Evolutionary conservation across 2,888 invertebrate genomes (phyloP).

Genomic region (Scaeva pyrastri): DNA sequence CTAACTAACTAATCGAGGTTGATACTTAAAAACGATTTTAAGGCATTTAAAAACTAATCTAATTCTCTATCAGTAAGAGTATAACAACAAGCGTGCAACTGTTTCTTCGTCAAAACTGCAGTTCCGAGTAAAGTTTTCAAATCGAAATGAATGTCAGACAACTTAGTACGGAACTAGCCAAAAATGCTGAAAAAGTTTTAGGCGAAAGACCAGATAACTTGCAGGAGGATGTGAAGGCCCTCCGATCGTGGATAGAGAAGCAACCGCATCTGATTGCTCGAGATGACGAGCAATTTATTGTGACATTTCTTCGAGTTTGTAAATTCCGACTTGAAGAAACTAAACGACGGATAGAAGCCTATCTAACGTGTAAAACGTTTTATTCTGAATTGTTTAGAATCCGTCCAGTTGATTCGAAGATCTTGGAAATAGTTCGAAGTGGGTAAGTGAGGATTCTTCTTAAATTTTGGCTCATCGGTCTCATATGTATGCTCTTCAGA

Average conservation of each 20-base stretch:
- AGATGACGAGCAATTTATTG: conserved; percentile 79
- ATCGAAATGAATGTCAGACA: conserved; percentile 6
- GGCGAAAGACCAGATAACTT: conserved; percentile 84
- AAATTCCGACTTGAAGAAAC: conserved; percentile 80
- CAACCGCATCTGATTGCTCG: conserved; percentile 84
- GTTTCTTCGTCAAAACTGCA: neutral
- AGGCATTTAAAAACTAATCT: neutral
- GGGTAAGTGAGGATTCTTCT: conserved; percentile 77
- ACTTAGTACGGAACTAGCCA: conserved; percentile 78
- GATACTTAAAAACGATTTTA: neutral
- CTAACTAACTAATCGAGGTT: neutral
- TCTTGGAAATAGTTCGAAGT: conserved; percentile 79
- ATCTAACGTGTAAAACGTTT: conserved; percentile 78
- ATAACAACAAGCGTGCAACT: neutral
- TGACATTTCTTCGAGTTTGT: conserved; percentile 79
- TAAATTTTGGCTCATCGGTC: neutral
- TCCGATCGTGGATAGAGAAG: conserved; percentile 85
- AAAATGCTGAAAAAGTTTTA: conserved; percentile 83
- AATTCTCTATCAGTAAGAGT: neutral
- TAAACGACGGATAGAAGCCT: conserved; percentile 80
- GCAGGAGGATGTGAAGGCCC: conserved; percentile 83
- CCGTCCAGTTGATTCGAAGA: conserved; percentile 78
- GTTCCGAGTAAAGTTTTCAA: neutral
- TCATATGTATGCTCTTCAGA: neutral
- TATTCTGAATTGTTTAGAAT: conserved; percentile 79